Conservation (phyloP, 2,113 vertebrate species). For the Cheilinus undulatus region DNA sequence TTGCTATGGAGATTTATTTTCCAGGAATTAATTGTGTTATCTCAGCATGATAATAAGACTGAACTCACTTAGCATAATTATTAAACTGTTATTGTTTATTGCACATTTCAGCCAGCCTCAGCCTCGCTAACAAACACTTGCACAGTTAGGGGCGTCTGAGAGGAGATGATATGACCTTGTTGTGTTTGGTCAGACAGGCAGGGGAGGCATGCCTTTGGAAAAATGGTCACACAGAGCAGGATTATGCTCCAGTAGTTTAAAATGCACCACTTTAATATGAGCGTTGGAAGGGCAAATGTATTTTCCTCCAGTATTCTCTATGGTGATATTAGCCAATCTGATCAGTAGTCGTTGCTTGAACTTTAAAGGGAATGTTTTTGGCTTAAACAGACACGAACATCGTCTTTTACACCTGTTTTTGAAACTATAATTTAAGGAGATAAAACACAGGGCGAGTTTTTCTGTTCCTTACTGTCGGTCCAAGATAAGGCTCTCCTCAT, state of each 20-base stretch:
- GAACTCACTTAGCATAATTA: conserved; percentile 25
- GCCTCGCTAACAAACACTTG: neutral
- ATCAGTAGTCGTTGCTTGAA: neutral
- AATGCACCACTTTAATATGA: neutral
- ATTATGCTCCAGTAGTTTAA: neutral
- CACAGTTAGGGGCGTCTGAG: neutral
- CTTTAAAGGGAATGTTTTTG: neutral
- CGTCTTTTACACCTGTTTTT: neutral
- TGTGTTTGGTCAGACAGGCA: conserved; percentile 5
- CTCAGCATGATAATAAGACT: conserved; percentile 4
- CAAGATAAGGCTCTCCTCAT: neutral
- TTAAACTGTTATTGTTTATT: conserved; percentile 49
- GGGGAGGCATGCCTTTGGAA: neutral
- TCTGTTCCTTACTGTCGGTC: neutral
- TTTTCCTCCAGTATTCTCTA: too few relatives aligned
- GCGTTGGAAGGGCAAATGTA: neutral
- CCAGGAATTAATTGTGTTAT: conserved; percentile 12
- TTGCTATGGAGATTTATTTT: conserved; percentile 30
- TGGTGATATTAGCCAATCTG: too few relatives aligned
- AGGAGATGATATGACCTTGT: conserved; percentile 40
- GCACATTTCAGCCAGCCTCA: conserved; percentile 8
- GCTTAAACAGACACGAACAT: too few relatives aligned
- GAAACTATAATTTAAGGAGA: neutral
- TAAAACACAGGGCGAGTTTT: neutral
- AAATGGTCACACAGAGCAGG: neutral